phyloP scores from a whole-genome alignment of 1,140 invertebrate genomes.

The Drosophila tsacasi region DNA sequence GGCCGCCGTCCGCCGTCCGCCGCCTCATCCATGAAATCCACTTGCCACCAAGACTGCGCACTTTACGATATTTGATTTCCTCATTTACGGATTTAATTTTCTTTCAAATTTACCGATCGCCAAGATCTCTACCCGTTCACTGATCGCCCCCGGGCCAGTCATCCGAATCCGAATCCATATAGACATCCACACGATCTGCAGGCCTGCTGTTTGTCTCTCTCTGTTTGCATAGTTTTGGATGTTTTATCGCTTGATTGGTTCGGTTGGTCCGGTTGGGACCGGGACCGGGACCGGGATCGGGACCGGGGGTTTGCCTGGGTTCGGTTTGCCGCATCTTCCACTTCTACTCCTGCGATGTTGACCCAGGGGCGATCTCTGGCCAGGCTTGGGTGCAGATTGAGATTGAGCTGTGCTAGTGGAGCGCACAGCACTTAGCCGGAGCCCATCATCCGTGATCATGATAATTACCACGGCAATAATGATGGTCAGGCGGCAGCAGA shows the following conservation, averaged over 20 bases:
- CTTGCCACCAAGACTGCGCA: constrained; percentile 77
- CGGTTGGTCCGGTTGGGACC: constrained; percentile 31
- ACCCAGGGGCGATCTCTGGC: constrained; percentile 59
- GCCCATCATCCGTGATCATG: constrained; percentile 46
- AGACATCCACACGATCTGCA: constrained; percentile 51
- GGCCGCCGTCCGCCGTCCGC: constrained; percentile 8
- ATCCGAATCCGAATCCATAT: constrained; percentile 53
- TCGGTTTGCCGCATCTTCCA: constrained; percentile 65
- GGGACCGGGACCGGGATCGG: constrained; percentile 3
- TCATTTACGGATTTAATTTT: constrained; percentile 84
- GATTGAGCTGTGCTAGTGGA: constrained; percentile 70
- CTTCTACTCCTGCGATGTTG: constrained; percentile 39
- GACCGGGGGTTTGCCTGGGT: constrained; percentile 29
- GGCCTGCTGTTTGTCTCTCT: constrained; percentile 44
- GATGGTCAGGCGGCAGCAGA: constrained; percentile 1
- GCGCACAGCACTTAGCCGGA: constrained; percentile 45
- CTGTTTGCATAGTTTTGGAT: constrained; percentile 80
- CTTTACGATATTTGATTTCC: constrained; percentile 84
- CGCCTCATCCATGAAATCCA: constrained; percentile 51
- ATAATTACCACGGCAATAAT: constrained; percentile 48
- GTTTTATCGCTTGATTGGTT: constrained; percentile 77
- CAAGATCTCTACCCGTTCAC: constrained; percentile 64
- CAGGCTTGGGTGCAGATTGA: constrained; percentile 37
- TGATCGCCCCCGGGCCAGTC: constrained; percentile 48
- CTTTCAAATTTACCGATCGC: constrained; percentile 81